Evolutionary conservation across 2,113 vertebrate species (phyloP).

Genomic region (Deroptyus accipitrinus): DNA sequence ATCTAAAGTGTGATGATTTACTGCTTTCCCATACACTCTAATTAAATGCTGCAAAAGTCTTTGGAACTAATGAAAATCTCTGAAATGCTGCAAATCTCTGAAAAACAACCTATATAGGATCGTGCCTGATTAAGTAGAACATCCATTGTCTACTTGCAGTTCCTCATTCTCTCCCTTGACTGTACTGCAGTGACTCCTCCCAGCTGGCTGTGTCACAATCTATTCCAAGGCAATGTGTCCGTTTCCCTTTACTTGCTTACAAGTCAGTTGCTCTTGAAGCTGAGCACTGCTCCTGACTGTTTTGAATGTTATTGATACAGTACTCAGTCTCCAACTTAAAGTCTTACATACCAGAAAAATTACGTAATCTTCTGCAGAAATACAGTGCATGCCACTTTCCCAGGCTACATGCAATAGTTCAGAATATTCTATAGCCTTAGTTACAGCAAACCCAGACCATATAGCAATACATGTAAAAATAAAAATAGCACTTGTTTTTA

Average conservation of each 20-base stretch:
- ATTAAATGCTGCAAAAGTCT: not conserved
- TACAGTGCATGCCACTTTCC: not conserved
- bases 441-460: not conserved
- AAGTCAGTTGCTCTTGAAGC: not conserved
- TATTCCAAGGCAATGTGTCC: fast-evolving
- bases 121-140: not conserved
- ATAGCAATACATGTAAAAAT: not conserved
- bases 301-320: not conserved
- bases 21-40: not conserved
- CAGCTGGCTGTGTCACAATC: not conserved
- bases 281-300: not conserved
- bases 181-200: not conserved
- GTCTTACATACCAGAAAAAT: not conserved
- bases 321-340: not conserved
- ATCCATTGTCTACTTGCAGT: not conserved
- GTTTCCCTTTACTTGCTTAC: not conserved
- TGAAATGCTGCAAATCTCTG: not conserved
- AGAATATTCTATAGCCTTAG: not conserved
- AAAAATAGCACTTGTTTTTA: not conserved
- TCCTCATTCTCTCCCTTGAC: not conserved
- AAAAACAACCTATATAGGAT: not conserved
- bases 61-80: not conserved
- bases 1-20: not conserved
- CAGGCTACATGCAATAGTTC: not conserved
- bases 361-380: not conserved